Conservation (phyloP, 2,797 vertebrate genomes). For the Sylvilagus floridanus region DNA sequence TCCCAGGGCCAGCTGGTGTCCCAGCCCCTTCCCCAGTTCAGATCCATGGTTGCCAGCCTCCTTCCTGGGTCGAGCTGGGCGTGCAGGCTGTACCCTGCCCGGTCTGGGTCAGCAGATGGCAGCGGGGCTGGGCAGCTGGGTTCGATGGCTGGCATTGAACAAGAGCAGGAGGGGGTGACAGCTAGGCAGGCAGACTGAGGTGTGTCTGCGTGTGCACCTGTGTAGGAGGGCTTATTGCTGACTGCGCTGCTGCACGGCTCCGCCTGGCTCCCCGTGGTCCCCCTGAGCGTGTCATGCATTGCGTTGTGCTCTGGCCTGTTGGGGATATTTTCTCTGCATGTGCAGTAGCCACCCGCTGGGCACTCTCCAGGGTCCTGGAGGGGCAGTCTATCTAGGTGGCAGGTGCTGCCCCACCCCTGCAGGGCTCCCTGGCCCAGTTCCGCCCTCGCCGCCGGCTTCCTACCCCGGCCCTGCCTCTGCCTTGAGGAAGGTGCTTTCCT, state of each 20-base stretch:
- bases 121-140: background rate
- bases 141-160: background rate
- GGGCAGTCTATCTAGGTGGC: background rate
- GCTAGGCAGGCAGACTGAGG: background rate
- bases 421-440: background rate
- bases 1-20: background rate
- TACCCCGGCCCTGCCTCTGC: background rate
- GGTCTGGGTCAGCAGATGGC: conserved; percentile 69
- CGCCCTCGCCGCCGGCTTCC: background rate
- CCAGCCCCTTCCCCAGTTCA: background rate
- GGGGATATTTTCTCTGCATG: background rate
- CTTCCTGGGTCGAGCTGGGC: background rate
- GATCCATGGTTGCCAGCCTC: background rate
- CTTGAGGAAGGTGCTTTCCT: conserved; percentile 1
- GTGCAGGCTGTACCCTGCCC: background rate
- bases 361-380: background rate
- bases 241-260: background rate
- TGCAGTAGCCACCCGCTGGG: background rate
- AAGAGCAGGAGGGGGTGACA: background rate
- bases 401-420: background rate
- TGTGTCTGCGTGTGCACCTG: background rate
- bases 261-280: background rate
- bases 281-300: background rate
- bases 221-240: background rate
- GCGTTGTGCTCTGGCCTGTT: background rate